Evolutionary conservation across 2,113 vertebrate species (phyloP).

Genomic region (Pogona vitticeps): DNA sequence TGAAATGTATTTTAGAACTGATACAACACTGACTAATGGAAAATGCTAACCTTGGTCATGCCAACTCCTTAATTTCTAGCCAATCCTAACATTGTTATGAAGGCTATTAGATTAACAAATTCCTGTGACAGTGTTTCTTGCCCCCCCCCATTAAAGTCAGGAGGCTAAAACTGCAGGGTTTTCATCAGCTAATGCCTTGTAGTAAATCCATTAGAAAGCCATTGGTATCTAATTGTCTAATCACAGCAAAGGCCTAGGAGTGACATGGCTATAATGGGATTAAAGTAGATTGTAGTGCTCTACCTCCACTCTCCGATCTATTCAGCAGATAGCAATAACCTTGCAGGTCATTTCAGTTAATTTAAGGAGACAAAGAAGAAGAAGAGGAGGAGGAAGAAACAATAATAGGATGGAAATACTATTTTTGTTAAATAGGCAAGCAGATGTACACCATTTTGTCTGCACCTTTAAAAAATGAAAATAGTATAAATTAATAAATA

Average conservation of each 20-base stretch:
- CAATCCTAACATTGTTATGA: slow-evolving; percentile 46
- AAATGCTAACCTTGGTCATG: slow-evolving; percentile 25
- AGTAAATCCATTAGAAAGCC: slow-evolving; percentile 75
- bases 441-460: slow-evolving; percentile 38
- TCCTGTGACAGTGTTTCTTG: slow-evolving; percentile 57
- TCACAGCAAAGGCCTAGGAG: slow-evolving; percentile 64
- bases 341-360: slow-evolving; percentile 61
- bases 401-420: slow-evolving; percentile 26
- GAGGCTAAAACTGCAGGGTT: slow-evolving; percentile 59
- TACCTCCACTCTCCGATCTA: slow-evolving; percentile 48
- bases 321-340: slow-evolving; percentile 53
- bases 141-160: slow-evolving; percentile 46
- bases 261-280: slow-evolving; percentile 73
- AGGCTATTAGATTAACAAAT: slow-evolving; percentile 65
- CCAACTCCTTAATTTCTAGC: slow-evolving; percentile 57
- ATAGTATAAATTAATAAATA: slow-evolving; percentile 25
- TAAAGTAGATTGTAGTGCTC: slow-evolving; percentile 63
- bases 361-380: background rate
- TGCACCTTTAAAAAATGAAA: slow-evolving; percentile 36
- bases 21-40: background rate
- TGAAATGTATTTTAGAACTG: slow-evolving; percentile 25
- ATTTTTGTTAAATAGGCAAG: slow-evolving; percentile 57
- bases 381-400: slow-evolving; percentile 34
- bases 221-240: slow-evolving; percentile 78
- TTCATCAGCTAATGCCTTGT: slow-evolving; percentile 72